phyloP scores from a whole-genome alignment of 2,113 vertebrate genomes.

The Leptocoma aspasia region DNA sequence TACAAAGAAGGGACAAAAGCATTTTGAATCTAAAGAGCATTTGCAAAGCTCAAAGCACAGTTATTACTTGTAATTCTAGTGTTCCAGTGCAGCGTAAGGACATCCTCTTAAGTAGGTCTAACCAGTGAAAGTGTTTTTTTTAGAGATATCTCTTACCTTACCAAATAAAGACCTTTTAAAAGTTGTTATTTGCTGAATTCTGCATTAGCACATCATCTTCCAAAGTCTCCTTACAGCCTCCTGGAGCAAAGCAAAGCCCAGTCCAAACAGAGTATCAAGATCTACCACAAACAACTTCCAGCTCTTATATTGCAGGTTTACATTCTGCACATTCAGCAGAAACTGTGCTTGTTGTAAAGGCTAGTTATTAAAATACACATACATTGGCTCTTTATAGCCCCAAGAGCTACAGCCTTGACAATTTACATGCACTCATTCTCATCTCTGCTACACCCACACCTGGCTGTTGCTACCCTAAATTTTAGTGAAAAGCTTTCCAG shows the following conservation, averaged over 20 bases:
- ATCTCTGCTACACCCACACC: neutral
- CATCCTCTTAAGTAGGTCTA: neutral
- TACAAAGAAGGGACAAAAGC: neutral
- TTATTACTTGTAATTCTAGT: neutral
- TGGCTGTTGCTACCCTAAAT: neutral
- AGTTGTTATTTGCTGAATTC: neutral
- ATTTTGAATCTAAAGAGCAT: neutral
- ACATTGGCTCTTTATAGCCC: neutral
- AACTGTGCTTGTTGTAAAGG: neutral
- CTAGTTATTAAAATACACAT: neutral
- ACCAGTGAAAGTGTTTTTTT: neutral
- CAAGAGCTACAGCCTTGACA: neutral
- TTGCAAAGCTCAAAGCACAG: neutral
- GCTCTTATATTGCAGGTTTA: neutral
- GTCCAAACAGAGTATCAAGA: neutral
- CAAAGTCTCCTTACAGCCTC: neutral
- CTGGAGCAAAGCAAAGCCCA: constrained; percentile 2
- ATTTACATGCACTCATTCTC: neutral
- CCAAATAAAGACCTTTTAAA: neutral
- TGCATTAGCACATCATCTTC: neutral
- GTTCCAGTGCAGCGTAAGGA: neutral
- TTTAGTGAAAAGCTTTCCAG: neutral
- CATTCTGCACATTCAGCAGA: constrained; percentile 40
- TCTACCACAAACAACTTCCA: neutral
- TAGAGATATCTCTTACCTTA: neutral